Base-by-base conservation (phyloP, 2,113 vertebrate genomes). In the Cebidichthys violaceus region DNA sequence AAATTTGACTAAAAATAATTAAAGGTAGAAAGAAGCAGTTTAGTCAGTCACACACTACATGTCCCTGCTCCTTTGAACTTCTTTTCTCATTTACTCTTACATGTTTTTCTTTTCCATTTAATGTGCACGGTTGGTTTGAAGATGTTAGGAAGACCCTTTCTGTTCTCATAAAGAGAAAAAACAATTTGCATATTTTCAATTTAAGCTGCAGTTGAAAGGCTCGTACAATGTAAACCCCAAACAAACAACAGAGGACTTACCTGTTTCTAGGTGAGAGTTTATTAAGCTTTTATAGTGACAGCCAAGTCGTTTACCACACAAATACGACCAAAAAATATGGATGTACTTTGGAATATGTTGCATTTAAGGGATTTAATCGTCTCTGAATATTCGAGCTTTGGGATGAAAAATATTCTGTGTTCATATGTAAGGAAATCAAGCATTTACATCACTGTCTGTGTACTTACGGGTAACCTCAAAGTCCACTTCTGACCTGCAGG, bases 1-100 rank as follows among this genome's bases (percentile, higher is more conserved):
- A 75, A 75, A 70, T 24, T 3, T 52, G 59, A 81, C 57, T 14
- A 31, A 70, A 59, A 52, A 5, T 5, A 47, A 82, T 39, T 29
- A 57, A 59, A 52, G n/a, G 29, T 6, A 57, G n/a, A 27, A 27
- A 27, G 24, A 54, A 65, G 20, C 43, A 67, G 24, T 8, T 54
- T 4, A 54, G 47, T 54, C 47, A 54, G 45, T 31, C 29, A 9
- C 10, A n/a, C 15, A 14, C 11, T 57, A 8, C 50, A 60, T 17
- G 22, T 6, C 3, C 50, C 33, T 17, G 20, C 47, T 60, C 22
- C 57, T 70, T 70, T 74, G 64, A 70, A 59, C 55, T n/a, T 24
- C 2, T 13, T 52, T 33, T 64, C 24, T 77, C 22, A 4, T 50
- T 37, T 45, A 20, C 31, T 37, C 43, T 57, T 66, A 57, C 3